phyloP scores from a whole-genome alignment of 1,140 invertebrate genomes.

The Neotoxoptera formosana region DNA sequence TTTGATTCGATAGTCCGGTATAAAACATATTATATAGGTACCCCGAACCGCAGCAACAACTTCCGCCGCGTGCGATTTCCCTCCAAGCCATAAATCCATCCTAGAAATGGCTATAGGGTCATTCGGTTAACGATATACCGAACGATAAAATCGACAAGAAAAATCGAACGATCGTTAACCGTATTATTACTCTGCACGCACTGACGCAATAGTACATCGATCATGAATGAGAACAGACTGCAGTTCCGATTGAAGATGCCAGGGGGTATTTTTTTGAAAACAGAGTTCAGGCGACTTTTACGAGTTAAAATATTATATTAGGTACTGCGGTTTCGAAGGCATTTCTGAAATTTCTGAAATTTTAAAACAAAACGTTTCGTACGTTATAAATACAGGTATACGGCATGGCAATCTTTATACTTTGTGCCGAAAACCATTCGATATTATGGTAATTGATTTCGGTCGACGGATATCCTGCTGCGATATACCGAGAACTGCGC shows the following conservation, averaged over 20 bases:
- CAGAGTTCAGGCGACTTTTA: neutral
- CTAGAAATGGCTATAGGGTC: neutral
- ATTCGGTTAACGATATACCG: neutral
- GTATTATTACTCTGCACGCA: neutral
- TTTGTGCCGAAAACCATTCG: no score
- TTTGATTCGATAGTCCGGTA: neutral
- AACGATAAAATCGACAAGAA: neutral
- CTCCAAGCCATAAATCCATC: neutral
- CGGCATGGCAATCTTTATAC: no score
- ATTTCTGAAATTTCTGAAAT: neutral
- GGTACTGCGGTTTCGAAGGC: neutral
- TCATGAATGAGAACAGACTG: no score
- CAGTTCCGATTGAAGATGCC: neutral
- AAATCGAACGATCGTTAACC: neutral
- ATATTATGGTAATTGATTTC: no score
- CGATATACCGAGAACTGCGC: no score
- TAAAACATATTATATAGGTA: neutral
- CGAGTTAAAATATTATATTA: neutral
- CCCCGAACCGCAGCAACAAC: neutral
- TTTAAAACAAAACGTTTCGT: neutral
- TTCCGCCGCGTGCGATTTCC: neutral
- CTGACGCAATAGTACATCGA: neutral
- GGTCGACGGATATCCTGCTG: no score
- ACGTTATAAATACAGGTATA: neutral
- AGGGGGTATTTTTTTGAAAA: neutral